Evolutionary conservation across 1,140 invertebrate genomes (phyloP).

Genomic region (Maniola jurtina): DNA sequence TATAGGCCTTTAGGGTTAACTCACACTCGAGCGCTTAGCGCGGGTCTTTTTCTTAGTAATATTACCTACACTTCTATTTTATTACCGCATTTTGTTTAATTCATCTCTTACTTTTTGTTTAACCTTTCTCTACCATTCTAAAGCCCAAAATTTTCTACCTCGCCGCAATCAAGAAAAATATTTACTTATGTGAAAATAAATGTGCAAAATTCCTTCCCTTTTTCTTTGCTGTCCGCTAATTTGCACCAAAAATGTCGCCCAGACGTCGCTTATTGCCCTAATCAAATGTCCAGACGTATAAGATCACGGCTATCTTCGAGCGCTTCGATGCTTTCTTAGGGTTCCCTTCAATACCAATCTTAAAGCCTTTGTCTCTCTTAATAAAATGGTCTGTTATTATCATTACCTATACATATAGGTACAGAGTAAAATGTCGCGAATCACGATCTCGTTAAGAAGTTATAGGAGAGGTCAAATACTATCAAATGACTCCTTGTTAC

Average conservation of each 20-base stretch:
- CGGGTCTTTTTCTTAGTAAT: too few species aligned
- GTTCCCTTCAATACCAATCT: too few species aligned
- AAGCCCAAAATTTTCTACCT: background rate
- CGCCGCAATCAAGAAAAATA: conserved; percentile 18
- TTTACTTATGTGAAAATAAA: conserved; percentile 29
- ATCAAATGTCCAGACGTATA: conserved; percentile 30
- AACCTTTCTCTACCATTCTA: too few species aligned
- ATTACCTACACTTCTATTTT: too few species aligned
- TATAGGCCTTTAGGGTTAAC: background rate
- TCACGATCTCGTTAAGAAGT: too few species aligned
- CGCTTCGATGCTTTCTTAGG: conserved; percentile 6
- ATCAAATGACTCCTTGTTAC: too few species aligned
- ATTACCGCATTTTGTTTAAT: too few species aligned
- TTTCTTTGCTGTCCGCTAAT: conserved; percentile 20
- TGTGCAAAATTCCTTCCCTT: conserved; percentile 24
- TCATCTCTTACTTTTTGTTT: too few species aligned
- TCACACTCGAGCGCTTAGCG: background rate
- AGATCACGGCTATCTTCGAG: conserved; percentile 23
- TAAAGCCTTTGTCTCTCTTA: background rate
- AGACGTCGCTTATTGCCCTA: conserved; percentile 32
- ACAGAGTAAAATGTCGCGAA: too few species aligned
- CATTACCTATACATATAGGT: too few species aligned
- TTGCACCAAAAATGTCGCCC: conserved; percentile 32
- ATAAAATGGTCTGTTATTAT: too few species aligned
- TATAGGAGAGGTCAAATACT: too few species aligned